Evolutionary conservation across 2,113 vertebrate genomes (phyloP).

Genomic region (Mormyrus lacerda): DNA sequence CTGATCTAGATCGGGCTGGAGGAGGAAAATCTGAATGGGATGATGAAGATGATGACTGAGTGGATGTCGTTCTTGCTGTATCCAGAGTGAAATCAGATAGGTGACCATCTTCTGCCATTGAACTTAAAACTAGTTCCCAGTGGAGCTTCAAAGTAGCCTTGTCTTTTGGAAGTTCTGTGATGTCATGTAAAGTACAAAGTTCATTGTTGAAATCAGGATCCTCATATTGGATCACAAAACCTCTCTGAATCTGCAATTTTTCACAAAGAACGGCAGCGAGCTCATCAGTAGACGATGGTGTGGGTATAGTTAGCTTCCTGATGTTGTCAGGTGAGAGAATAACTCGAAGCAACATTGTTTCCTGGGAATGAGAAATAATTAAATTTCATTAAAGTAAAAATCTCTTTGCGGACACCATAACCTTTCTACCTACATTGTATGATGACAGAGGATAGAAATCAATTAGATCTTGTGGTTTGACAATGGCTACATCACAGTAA

Average conservation of each 20-base stretch:
- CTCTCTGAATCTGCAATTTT: background rate
- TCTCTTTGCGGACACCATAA: background rate
- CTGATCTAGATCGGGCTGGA: background rate
- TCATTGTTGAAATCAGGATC: background rate
- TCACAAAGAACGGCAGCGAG: background rate
- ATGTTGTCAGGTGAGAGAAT: background rate
- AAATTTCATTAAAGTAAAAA: background rate
- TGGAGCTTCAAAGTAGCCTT: constrained; percentile 14
- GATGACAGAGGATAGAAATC: background rate
- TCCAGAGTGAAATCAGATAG: background rate
- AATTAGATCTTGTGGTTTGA: background rate
- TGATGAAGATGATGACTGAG: background rate
- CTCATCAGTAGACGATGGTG: background rate
- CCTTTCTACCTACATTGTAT: background rate
- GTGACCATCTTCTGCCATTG: background rate
- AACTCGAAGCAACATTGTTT: background rate
- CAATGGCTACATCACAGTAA: background rate
- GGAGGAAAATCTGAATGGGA: background rate
- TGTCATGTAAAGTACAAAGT: background rate
- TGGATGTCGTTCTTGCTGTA: background rate
- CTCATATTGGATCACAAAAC: background rate
- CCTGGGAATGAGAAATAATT: background rate
- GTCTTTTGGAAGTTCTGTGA: background rate
- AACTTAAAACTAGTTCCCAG: constrained; percentile 16
- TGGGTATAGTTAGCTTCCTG: background rate